Percentiles rank a stretch among this genome's conserved stretches.
These are phyloP conservation scores for Sinohyriopsis cumingii DNA, from an alignment of 2,888 invertebrate genomes.

Conservation along the genomic window DNA sequence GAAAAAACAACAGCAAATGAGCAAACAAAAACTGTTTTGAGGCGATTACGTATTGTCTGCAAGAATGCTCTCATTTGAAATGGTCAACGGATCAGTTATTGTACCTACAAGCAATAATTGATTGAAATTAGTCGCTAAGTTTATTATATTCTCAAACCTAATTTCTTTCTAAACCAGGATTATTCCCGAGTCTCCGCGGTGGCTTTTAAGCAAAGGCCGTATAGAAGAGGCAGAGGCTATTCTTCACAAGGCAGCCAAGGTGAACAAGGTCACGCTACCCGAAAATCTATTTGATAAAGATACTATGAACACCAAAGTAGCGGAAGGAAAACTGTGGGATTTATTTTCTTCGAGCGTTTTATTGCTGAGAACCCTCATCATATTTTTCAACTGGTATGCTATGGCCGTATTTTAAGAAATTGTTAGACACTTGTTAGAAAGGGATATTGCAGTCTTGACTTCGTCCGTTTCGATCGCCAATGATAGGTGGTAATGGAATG, in stretches of 20 bases:
- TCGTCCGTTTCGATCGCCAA: no score
- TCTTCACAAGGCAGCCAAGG: conserved; percentile 52
- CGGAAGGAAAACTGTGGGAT: conserved; percentile 39
- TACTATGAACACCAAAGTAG: conserved; percentile 8
- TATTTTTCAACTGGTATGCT: conserved; percentile 54
- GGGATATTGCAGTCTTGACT: no score
- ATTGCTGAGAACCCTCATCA: conserved; percentile 41
- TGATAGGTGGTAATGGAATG: no score
- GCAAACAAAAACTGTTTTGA: no score
- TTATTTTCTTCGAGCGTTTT: conserved; percentile 42
- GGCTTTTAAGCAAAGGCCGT: conserved; percentile 54
- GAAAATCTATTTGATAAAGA: conserved; percentile 35
- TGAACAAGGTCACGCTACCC: conserved; percentile 51
- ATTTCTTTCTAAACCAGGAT: conserved; percentile 29
- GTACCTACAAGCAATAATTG: no score
- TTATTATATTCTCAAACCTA: neutral
- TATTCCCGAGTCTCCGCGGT: conserved; percentile 64
- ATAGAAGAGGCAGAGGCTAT: conserved; percentile 51
- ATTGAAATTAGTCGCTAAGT: neutral
- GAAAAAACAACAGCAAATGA: no score
- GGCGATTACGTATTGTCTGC: no score
- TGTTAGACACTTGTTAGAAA: neutral
- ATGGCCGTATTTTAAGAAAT: neutral
- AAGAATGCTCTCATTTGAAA: no score
- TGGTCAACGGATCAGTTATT: no score